These are phyloP conservation scores for Thripadectes ignobilis DNA, from an alignment of 2,797 vertebrate species.

Conservation along the genomic window DNA sequence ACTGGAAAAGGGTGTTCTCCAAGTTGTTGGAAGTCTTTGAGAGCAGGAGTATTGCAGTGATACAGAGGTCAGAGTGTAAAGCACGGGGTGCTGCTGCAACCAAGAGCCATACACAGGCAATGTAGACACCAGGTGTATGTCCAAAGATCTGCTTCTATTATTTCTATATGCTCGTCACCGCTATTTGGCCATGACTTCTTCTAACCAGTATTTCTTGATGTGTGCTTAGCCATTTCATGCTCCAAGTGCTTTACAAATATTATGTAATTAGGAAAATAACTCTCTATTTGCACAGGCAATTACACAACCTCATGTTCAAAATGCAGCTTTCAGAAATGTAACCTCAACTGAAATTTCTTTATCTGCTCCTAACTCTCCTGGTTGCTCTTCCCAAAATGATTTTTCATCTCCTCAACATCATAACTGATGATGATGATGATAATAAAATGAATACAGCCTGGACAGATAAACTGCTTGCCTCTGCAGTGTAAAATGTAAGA, in stretches of 20 bases:
- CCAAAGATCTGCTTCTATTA: neutral
- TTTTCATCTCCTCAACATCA: neutral
- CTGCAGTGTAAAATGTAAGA: neutral
- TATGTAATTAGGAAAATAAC: conserved; percentile 59
- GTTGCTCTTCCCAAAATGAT: neutral
- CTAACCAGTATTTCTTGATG: neutral
- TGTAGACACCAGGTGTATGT: neutral
- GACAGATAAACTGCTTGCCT: neutral
- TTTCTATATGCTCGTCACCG: neutral
- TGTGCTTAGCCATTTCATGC: conserved; percentile 8
- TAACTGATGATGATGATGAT: neutral
- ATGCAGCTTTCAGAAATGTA: conserved; percentile 12
- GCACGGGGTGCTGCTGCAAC: neutral
- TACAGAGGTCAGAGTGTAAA: neutral
- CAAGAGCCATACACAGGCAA: neutral
- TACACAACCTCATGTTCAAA: conserved; percentile 42
- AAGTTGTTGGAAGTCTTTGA: neutral
- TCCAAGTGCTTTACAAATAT: conserved; percentile 51
- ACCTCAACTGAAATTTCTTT: conserved; percentile 3
- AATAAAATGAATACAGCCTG: neutral
- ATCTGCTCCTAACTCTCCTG: neutral
- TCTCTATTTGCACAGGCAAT: conserved; percentile 40
- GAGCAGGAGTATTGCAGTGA: neutral
- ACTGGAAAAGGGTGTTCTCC: neutral
- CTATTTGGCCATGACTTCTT: neutral